A percentile compares a stretch with the other conserved stretches of the same genome.
These are phyloP conservation scores for Pseudomyrmex concolor DNA, from an alignment of 1,140 invertebrate species.

Conservation along the genomic window DNA sequence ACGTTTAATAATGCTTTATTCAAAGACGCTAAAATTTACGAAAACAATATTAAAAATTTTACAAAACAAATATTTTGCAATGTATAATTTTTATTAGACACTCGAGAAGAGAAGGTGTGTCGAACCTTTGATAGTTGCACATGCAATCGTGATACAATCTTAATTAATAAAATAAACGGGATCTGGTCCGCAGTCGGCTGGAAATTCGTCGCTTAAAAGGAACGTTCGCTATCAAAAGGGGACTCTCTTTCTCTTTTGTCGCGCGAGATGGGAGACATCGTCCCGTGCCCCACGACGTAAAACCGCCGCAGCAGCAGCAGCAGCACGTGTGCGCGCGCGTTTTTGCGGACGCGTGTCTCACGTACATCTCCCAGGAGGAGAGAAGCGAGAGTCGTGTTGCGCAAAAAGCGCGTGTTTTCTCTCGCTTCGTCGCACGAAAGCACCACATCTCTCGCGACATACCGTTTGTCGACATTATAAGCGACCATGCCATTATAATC, in stretches of 20 bases:
- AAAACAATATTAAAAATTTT: too few species aligned
- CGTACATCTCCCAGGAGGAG: slow-evolving; percentile 72
- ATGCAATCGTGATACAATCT: slow-evolving; percentile 21
- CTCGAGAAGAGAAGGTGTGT: too few species aligned
- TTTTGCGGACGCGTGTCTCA: slow-evolving; percentile 70
- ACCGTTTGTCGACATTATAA: background rate
- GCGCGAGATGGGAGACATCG: slow-evolving; percentile 64
- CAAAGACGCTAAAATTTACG: background rate
- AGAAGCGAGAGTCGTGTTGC: slow-evolving; percentile 46
- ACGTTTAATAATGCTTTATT: background rate
- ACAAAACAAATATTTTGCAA: too few species aligned
- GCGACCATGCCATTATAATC: slow-evolving; percentile 15
- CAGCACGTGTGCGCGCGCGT: slow-evolving; percentile 69
- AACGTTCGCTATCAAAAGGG: slow-evolving; percentile 32
- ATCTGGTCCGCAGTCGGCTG: slow-evolving; percentile 31
- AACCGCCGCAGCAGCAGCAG: slow-evolving; percentile 61
- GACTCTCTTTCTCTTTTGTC: slow-evolving; percentile 1
- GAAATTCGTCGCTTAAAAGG: slow-evolving; percentile 8
- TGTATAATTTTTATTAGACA: too few species aligned
- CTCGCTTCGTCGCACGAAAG: slow-evolving; percentile 39
- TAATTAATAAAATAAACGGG: slow-evolving; percentile 14
- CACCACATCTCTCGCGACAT: background rate
- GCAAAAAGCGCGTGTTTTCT: slow-evolving; percentile 59
- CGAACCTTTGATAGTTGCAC: background rate
- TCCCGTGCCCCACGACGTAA: slow-evolving; percentile 65